Evolutionary conservation across 2,113 vertebrate species (phyloP).

Genomic region (Callorhinus ursinus): DNA sequence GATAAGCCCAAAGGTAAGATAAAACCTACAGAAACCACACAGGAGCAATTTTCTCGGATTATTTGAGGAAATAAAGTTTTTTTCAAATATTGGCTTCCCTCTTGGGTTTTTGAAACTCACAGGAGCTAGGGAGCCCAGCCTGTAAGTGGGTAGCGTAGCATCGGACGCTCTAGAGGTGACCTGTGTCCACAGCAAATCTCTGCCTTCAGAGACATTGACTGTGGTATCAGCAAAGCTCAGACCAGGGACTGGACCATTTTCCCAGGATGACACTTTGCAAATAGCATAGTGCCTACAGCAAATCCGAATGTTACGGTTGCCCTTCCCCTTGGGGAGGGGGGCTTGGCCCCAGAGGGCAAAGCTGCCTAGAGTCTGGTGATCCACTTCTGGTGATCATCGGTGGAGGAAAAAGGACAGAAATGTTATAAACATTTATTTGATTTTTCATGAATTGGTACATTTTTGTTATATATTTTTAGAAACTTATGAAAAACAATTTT

Average conservation of each 20-base stretch:
- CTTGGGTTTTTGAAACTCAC: background rate
- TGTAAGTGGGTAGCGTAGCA: accelerated
- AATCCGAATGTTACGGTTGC: background rate
- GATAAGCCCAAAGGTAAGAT: background rate
- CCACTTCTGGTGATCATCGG: background rate
- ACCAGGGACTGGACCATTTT: background rate
- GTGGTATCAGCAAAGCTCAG: background rate
- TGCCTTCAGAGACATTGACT: background rate
- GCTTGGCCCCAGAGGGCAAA: background rate
- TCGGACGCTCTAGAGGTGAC: accelerated
- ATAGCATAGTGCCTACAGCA: background rate
- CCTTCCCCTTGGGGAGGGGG: background rate
- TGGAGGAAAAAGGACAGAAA: background rate
- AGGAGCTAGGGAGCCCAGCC: background rate
- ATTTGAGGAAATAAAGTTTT: background rate
- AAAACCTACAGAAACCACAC: background rate
- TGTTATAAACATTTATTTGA: background rate
- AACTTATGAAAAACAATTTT: background rate
- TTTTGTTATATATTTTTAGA: background rate
- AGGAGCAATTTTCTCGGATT: background rate
- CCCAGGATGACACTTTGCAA: background rate
- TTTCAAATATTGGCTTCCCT: slow-evolving; percentile 36
- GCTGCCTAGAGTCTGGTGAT: background rate
- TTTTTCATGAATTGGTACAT: background rate
- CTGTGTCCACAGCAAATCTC: background rate